phyloP scores from a whole-genome alignment of 2,797 vertebrate species.

The Danio tinwini region DNA sequence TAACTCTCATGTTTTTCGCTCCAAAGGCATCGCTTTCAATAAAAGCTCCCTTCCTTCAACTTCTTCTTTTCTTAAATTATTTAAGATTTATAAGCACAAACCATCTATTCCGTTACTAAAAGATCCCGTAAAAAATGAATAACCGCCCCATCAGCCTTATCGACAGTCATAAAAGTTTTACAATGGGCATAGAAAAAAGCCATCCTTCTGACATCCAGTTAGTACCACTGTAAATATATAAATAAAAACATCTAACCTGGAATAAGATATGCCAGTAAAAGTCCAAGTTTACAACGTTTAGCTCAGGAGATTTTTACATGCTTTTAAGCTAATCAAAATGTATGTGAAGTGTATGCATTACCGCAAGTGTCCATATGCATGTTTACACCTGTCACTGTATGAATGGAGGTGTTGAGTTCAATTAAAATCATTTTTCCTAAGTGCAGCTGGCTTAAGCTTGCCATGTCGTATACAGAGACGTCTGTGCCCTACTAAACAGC shows the following conservation, averaged over 20 bases:
- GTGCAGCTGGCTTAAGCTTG: slow-evolving; percentile 18
- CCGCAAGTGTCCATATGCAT: not conserved
- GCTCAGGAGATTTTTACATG: slow-evolving; percentile 63
- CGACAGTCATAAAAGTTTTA: slow-evolving; percentile 78
- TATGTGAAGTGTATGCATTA: slow-evolving; percentile 14
- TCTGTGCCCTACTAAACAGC: not conserved
- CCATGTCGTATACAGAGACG: not conserved
- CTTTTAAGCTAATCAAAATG: slow-evolving; percentile 69
- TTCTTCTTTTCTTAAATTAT: slow-evolving; percentile 78
- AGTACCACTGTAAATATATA: slow-evolving; percentile 71
- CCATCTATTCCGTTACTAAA: slow-evolving; percentile 71
- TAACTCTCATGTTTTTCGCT: slow-evolving; percentile 72
- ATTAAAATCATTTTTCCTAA: slow-evolving; percentile 50
- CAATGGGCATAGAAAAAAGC: slow-evolving; percentile 75
- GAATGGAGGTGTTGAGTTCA: slow-evolving; percentile 2
- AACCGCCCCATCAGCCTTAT: slow-evolving; percentile 69
- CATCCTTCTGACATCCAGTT: slow-evolving; percentile 65
- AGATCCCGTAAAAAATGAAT: slow-evolving; percentile 74
- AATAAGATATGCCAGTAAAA: slow-evolving; percentile 57
- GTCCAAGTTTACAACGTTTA: slow-evolving; percentile 64
- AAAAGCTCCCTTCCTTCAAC: slow-evolving; percentile 66
- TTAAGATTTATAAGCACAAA: slow-evolving; percentile 79
- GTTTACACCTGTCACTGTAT: not conserved
- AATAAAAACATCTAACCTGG: slow-evolving; percentile 61
- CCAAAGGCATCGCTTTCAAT: slow-evolving; percentile 68